Conservation (phyloP, 2,888 invertebrate species). For the Cactoblastis cactorum region DNA sequence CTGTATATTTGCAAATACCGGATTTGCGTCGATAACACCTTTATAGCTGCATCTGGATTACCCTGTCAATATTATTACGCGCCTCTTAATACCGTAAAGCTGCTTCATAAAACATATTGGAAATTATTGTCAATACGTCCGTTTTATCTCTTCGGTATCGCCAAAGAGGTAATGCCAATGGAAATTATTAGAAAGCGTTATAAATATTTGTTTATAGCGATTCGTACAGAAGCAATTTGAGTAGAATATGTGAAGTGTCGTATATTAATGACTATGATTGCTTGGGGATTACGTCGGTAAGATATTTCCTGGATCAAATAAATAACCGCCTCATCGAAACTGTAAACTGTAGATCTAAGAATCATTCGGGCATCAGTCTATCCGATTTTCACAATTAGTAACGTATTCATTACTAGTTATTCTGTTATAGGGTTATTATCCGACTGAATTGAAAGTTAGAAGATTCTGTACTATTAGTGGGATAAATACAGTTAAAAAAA, state of each 20-base stretch:
- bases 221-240: neutral
- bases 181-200: neutral
- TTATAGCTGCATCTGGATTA: conserved; percentile 67
- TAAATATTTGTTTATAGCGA: neutral
- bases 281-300: neutral
- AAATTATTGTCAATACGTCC: conserved; percentile 55
- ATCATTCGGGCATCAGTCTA: too few relatives aligned
- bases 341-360: too few relatives aligned
- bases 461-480: too few relatives aligned
- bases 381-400: too few relatives aligned
- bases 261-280: neutral
- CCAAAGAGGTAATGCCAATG: neutral
- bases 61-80: conserved; percentile 75
- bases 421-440: too few relatives aligned
- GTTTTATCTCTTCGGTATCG: conserved; percentile 16
- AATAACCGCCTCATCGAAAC: too few relatives aligned
- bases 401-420: too few relatives aligned
- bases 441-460: too few relatives aligned
- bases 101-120: conserved; percentile 40
- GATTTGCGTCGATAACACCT: conserved; percentile 67
- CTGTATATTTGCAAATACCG: conserved; percentile 57
- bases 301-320: too few relatives aligned
- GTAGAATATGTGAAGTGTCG: neutral
- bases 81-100: conserved; percentile 38
- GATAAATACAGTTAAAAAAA: too few relatives aligned